These are phyloP conservation scores for Falco naumanni DNA, from an alignment of 2,797 vertebrate genomes.

Conservation along the genomic window DNA sequence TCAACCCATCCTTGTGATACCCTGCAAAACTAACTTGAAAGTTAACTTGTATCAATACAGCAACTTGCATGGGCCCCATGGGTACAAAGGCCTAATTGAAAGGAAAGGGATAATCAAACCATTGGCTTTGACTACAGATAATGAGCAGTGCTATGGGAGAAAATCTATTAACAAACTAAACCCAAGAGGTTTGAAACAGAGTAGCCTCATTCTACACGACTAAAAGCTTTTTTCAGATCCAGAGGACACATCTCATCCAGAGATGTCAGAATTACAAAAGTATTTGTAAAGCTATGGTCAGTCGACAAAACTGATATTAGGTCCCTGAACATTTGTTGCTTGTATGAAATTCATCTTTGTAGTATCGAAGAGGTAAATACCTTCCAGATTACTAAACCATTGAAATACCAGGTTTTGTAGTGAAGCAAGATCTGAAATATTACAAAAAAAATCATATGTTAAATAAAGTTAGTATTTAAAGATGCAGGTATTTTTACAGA, in stretches of 20 bases:
- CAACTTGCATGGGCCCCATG: background rate
- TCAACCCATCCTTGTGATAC: background rate
- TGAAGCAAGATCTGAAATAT: background rate
- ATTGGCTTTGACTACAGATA: constrained; percentile 65
- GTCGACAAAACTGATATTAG: background rate
- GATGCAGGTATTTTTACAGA: background rate
- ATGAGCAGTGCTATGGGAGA: constrained; percentile 51
- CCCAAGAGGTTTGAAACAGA: background rate
- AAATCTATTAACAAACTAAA: constrained; percentile 62
- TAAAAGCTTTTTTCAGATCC: constrained; percentile 22
- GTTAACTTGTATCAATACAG: constrained; percentile 14
- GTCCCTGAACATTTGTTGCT: background rate
- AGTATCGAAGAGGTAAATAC: background rate
- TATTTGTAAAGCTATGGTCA: constrained; percentile 1
- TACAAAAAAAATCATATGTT: background rate
- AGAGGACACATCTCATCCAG: background rate
- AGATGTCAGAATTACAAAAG: background rate
- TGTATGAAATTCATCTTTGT: background rate
- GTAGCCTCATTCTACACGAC: constrained; percentile 21
- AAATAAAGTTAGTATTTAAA: background rate
- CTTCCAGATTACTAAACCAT: background rate
- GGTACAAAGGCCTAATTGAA: constrained; percentile 61
- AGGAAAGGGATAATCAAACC: constrained; percentile 60
- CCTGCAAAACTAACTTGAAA: constrained; percentile 49
- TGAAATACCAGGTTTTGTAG: background rate